phyloP scores from a whole-genome alignment of 2,888 invertebrate genomes.

The Amblyjoppa fuscipennis region DNA sequence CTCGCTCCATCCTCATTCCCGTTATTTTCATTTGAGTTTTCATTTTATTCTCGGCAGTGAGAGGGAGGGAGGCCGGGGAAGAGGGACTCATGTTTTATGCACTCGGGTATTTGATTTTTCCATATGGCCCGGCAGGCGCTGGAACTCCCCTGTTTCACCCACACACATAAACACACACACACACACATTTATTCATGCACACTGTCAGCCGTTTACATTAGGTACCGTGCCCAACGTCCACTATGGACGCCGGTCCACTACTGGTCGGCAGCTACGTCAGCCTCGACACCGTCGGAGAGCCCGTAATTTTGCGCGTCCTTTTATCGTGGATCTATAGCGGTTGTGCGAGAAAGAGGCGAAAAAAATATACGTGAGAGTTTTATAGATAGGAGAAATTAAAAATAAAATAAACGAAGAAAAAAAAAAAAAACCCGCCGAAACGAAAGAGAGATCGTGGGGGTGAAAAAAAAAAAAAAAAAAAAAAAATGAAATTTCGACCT shows the following conservation, averaged over 20 bases:
- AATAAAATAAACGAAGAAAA: background rate
- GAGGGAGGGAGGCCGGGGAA: background rate
- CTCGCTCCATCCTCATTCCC: slow-evolving; percentile 64
- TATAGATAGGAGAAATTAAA: slow-evolving; percentile 17
- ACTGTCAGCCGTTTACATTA: slow-evolving; percentile 41
- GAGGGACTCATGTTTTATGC: slow-evolving; percentile 75
- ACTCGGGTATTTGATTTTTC: slow-evolving; percentile 74
- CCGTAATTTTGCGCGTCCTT: slow-evolving; percentile 59
- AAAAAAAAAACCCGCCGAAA: background rate
- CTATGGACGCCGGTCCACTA: slow-evolving; percentile 8
- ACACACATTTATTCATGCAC: background rate
- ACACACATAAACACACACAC: background rate
- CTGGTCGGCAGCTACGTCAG: slow-evolving; percentile 17
- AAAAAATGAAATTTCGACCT: slow-evolving; percentile 63
- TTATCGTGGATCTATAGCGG: slow-evolving; percentile 55
- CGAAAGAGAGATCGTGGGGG: slow-evolving; percentile 17
- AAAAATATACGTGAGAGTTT: slow-evolving; percentile 7
- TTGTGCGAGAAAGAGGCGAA: slow-evolving; percentile 20
- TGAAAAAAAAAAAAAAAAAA: slow-evolving; percentile 48
- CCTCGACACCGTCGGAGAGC: slow-evolving; percentile 47
- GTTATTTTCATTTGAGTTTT: slow-evolving; percentile 72
- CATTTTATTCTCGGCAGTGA: slow-evolving; percentile 69
- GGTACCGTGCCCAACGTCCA: slow-evolving; percentile 11
- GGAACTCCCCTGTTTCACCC: slow-evolving; percentile 41
- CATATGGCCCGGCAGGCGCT: slow-evolving; percentile 51